Percentiles rank a stretch among this genome's conserved stretches.
phyloP scores from a whole-genome alignment of 2,113 vertebrate genomes.

The Zonotrichia leucophrys region DNA sequence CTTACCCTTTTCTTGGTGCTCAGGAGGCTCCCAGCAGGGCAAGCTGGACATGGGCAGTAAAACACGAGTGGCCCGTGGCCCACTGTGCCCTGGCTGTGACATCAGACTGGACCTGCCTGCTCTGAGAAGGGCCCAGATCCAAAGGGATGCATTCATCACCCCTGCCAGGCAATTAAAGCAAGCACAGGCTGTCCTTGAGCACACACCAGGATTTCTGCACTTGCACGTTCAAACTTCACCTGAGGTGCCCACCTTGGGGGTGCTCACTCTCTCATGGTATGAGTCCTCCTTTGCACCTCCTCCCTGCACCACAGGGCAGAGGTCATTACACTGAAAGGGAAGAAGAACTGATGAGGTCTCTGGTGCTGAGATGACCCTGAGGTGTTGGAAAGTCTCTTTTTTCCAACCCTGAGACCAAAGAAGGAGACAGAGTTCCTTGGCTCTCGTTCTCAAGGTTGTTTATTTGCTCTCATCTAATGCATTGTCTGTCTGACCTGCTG shows the following conservation, averaged over 20 bases:
- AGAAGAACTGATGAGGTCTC: background rate
- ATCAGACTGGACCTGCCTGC: background rate
- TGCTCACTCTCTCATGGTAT: accelerated
- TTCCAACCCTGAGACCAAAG: too few relatives aligned
- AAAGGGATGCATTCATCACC: background rate
- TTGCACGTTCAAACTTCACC: accelerated
- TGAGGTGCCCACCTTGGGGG: accelerated
- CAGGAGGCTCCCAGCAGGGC: background rate
- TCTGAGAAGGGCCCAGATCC: background rate
- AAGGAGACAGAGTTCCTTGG: too few relatives aligned
- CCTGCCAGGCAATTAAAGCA: background rate
- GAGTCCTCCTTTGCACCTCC: accelerated
- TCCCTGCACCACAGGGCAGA: background rate
- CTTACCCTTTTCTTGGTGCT: background rate
- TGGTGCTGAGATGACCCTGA: too few relatives aligned
- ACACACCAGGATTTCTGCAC: accelerated
- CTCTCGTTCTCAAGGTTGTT: too few relatives aligned
- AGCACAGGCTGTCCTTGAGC: background rate
- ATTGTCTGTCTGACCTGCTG: too few relatives aligned
- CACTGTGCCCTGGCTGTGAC: background rate
- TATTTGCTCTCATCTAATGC: too few relatives aligned
- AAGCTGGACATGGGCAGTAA: background rate
- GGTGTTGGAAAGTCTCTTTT: too few relatives aligned
- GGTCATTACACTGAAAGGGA: accelerated
- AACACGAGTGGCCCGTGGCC: accelerated